Evolutionary conservation across 1,140 invertebrate genomes (phyloP).

Genomic region (Anastatus disparis): DNA sequence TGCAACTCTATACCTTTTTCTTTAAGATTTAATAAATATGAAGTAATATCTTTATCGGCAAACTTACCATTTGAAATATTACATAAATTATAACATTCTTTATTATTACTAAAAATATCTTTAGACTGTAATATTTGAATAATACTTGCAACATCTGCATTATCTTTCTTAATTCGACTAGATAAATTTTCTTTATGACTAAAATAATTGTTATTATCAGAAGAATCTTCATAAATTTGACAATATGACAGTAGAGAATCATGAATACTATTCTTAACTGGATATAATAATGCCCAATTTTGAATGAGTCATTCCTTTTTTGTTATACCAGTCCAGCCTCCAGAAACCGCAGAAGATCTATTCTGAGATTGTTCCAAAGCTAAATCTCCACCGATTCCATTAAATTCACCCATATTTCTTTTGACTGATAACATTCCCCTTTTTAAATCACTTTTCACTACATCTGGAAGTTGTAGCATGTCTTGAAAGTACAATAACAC

Average conservation of each 20-base stretch:
- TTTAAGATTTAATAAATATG: not conserved
- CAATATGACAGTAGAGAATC: not conserved
- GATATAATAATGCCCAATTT: conserved; percentile 48
- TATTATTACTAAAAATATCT: too few relatives aligned
- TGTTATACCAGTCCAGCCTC: conserved; percentile 48
- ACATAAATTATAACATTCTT: not conserved
- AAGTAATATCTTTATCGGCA: not conserved
- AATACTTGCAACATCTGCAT: not conserved
- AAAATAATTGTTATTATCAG: not conserved
- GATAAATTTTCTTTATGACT: not conserved
- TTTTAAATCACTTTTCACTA: not conserved
- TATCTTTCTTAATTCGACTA: conserved; percentile 3
- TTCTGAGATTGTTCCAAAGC: conserved; percentile 43
- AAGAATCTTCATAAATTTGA: not conserved
- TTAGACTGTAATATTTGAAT: not conserved
- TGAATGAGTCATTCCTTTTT: conserved; percentile 45
- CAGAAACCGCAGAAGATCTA: conserved; percentile 46
- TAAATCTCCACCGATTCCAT: conserved; percentile 32
- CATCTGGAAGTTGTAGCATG: not conserved
- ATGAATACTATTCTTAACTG: conserved; percentile 9
- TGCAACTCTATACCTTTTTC: not conserved
- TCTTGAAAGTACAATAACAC: conserved; percentile 6
- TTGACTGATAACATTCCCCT: conserved; percentile 7
- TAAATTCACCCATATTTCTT: not conserved
- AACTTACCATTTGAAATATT: conserved; percentile 4